Evolutionary conservation across 2,888 invertebrate species (phyloP), one percentile per base, ranked within the genome.

Genomic region (Synergus itoensis): DNA sequence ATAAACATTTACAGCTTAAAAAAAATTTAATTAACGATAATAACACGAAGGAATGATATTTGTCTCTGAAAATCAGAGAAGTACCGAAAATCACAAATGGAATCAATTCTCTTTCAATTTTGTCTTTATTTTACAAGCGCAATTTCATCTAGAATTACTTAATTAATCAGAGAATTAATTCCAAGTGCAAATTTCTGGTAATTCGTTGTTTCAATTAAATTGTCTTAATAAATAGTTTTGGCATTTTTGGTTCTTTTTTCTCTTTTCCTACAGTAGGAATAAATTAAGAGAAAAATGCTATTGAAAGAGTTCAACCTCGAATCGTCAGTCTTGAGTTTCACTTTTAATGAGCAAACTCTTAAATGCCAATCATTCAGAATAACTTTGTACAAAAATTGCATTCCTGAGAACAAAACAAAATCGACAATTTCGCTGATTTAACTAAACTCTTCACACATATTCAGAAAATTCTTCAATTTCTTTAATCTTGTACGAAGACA

Each of bases 11-110:
- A 62, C 28, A 62, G 18, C 60, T 60, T 60, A 60, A 21, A 45
- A 11, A 28, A 14, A 73, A 63, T 63, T 18, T 45, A 79, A 62
- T 62, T 41, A 60, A 73, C 41, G 57, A 76, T 60, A 62, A 79
- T 43, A 77, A 77, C 77, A 73, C 63, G 63, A 79, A 77, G 69
- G 77, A 73, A 79, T 41, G 57, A 69, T 79, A 48, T 43, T 43
- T 48, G 73, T 53, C 36, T 60, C 60, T 67, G 45, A 14, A 11
- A 45, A 40, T 65, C 18, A 57, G 60, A 60, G 16, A 60, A 41
- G n/a, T 77, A 21, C 57, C 60, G 48, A 40, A 40, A 36, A 73
- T 48, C 14, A 62, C 62, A 62, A 21, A 28, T 0, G 7, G 62
- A 69, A 60, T 53, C 28, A 76, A 76, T 76, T 36, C 63, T 57